Evolutionary conservation across 1,140 invertebrate species (phyloP).

Genomic region (Gryon sp.): DNA sequence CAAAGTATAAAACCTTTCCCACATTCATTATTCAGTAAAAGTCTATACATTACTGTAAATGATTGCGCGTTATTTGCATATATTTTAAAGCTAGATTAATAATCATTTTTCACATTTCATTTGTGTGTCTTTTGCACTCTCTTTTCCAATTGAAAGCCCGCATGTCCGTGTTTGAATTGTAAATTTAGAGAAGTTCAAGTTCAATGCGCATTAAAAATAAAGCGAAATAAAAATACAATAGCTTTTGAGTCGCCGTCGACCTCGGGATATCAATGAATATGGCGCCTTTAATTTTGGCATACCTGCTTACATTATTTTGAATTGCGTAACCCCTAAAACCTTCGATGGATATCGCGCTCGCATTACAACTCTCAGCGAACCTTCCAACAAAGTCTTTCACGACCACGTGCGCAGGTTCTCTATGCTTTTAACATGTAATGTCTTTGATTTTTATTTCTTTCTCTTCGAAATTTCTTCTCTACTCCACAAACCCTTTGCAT

Average conservation of each 20-base stretch:
- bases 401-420: conserved; percentile 40
- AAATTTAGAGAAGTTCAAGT: conserved; percentile 51
- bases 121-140: too few species aligned
- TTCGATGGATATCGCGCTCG: conserved; percentile 41
- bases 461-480: conserved; percentile 25
- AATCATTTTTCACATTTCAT: conserved; percentile 25
- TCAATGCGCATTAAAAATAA: conserved; percentile 49
- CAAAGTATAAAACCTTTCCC: too few species aligned
- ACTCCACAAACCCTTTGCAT: conserved; percentile 40
- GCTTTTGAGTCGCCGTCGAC: conserved; percentile 32
- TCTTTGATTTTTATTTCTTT: conserved; percentile 40
- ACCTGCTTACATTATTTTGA: conserved; percentile 51
- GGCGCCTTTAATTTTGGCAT: conserved; percentile 40
- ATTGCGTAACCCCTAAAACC: conserved; percentile 48
- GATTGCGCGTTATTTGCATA: too few species aligned
- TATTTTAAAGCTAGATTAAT: too few species aligned
- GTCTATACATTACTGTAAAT: too few species aligned
- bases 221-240: conserved; percentile 38
- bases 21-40: too few species aligned
- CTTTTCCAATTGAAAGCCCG: conserved; percentile 1
- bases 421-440: conserved; percentile 24
- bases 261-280: conserved; percentile 46
- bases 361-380: conserved; percentile 40
- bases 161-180: conserved; percentile 20
- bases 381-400: conserved; percentile 32